Base-by-base conservation (phyloP, 2,797 vertebrate species). In the Gambusia yucatana region DNA sequence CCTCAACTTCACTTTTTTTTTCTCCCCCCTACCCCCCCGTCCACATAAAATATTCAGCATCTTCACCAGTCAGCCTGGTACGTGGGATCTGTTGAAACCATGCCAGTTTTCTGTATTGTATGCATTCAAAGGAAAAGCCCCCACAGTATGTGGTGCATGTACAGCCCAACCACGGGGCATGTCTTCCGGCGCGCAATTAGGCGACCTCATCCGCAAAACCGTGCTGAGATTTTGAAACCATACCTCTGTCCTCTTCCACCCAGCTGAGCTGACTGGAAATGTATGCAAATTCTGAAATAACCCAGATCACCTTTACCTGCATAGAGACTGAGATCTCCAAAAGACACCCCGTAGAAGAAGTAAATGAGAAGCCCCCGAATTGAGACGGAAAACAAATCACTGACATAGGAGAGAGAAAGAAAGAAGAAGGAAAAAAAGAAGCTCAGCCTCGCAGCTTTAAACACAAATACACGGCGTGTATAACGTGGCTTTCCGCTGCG, bases 181-280 rank as follows among this genome's bases (percentile, higher is more conserved):
- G 90, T 94, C 91, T 94, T 90, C 91, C 85, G 88, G 93, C 92
- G 87, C 82, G 86, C 91, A 94, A 93, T 94, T 90, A 93, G 76
- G 86, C 80, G 84, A 92, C 91, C 88, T 90, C 91, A 91, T 90
- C 92, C 87, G 85, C 88, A 39, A 67, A 91, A 79, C 88, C 88
- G 83, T 83, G 87, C 84, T 80, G 86, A 76, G 28, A 88, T 90
- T 87, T 84, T 81, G 87, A 81, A 82, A 47, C 46, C 82, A 43
- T 39, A 67, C 63, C 36, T 41, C 36, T 78, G 83, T 83, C 84
- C 77, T 79, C 84, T 50, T 50, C 33, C 81, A 88, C 86, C 87
- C 88, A 85, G 83, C 84, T 87, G 79, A 75, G 79, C 83, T 81
- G 81, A 75, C 84, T 76, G 82, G 79, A 77, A 90, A 88, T 83